Evolutionary conservation across 1,140 invertebrate genomes (phyloP).

Genomic region (Aphaenogaster floridana): DNA sequence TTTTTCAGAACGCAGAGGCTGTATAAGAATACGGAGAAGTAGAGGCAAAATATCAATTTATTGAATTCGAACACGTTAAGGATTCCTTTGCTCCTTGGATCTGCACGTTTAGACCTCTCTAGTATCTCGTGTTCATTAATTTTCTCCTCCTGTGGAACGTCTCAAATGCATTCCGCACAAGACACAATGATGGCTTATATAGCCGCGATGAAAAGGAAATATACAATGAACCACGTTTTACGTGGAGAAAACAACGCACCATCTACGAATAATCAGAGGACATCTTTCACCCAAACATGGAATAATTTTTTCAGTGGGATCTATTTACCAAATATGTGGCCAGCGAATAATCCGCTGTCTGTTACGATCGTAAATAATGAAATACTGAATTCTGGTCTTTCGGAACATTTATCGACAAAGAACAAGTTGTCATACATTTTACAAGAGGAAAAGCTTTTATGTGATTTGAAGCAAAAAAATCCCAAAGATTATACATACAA

Average conservation of each 20-base stretch:
- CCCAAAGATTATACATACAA: background rate
- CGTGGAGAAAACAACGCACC: slow-evolving; percentile 23
- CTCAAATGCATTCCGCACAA: slow-evolving; percentile 63
- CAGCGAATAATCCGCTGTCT: slow-evolving; percentile 70
- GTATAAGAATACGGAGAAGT: slow-evolving; percentile 60
- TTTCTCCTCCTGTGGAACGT: background rate
- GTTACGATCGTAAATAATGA: slow-evolving; percentile 78
- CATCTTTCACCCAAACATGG: slow-evolving; percentile 38
- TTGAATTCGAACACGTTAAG: slow-evolving; percentile 52
- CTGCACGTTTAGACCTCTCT: background rate
- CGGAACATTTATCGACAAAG: slow-evolving; percentile 70
- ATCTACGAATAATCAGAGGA: slow-evolving; percentile 43
- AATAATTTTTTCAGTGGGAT: slow-evolving; percentile 64
- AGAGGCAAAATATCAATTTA: slow-evolving; percentile 39
- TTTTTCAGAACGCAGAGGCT: slow-evolving; percentile 67
- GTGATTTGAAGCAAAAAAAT: background rate
- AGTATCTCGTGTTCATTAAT: background rate
- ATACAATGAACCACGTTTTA: slow-evolving; percentile 59
- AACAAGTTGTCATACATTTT: slow-evolving; percentile 2
- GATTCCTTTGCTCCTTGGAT: background rate
- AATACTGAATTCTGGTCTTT: slow-evolving; percentile 75
- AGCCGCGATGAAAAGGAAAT: slow-evolving; percentile 57
- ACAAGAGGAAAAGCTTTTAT: background rate
- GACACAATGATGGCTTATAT: background rate
- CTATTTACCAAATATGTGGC: slow-evolving; percentile 66